Base-by-base conservation (phyloP, 2,888 invertebrate genomes). In the Stenchaetothrips biformis region DNA sequence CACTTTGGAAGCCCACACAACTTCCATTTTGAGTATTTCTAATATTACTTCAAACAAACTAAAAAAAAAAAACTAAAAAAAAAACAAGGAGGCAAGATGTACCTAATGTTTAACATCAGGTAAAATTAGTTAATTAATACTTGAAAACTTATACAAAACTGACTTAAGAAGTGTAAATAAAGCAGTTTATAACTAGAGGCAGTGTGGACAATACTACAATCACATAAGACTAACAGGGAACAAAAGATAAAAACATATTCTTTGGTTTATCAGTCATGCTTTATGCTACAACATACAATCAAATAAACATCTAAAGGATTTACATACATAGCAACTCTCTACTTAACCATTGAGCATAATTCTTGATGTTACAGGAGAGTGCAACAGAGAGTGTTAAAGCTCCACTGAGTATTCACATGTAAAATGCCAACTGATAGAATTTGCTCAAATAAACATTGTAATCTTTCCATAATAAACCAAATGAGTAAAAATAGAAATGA, bases 261-360 rank as follows among this genome's bases (percentile, higher is more conserved):
- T 74, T 74, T 74, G 67, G 67, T 74, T 21, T 74, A 25, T 74
- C 67, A 74, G 67, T 74, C 67, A 74, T 74, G 67, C 67, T 74
- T 74, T 74, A 74, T 74, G 67, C 67, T 74, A 74, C 67, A 74
- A 74, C 21, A 25, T 74, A 74, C 25, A 21, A 74, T 25, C 25
- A 25, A 74, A 74, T 21, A 25, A 74, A 74, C 21, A 21, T 25
- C 25, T 21, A 25, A 74, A 21, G 67, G 67, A 74, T 21, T 37
- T 74, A 25, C 67, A 13, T 74, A 74, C 21, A 25, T 74, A 74
- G 67, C 67, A 74, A 59, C 16, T 74, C 67, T 74, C 59, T 11
- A 74, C 67, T 9, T 21, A 25, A 74, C 25, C 21, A 25, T 74
- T 74, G 67, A 74, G 67, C 59, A 59, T 59, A 59, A 18, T 16